These are phyloP conservation scores for Naja naja DNA, from an alignment of 2,113 vertebrate genomes.

Conservation along the genomic window DNA sequence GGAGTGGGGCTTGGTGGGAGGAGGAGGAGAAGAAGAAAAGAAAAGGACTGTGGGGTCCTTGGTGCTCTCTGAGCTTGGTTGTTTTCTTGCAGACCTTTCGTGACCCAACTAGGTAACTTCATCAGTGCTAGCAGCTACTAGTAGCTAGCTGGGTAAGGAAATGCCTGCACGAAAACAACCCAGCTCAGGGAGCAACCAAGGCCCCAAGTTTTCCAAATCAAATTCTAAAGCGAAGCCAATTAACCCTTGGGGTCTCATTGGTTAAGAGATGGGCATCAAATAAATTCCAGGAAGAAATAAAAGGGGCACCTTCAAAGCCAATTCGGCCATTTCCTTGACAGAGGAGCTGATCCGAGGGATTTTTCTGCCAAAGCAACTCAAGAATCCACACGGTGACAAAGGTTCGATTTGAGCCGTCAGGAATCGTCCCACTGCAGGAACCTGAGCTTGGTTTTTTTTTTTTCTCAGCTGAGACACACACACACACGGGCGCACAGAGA, in stretches of 20 bases:
- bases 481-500: fast-evolving
- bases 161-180: no score
- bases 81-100: no score
- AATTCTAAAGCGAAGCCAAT: background rate
- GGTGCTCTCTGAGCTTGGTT: no score
- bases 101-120: no score
- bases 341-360: background rate
- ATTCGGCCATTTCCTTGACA: background rate
- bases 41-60: no score
- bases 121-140: background rate
- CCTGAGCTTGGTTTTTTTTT: background rate
- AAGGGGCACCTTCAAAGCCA: background rate
- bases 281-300: background rate
- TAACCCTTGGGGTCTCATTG: background rate
- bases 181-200: no score
- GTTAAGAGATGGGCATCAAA: background rate
- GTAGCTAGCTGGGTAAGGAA: no score
- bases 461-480: background rate
- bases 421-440: background rate
- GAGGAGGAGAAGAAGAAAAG: no score
- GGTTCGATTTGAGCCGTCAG: background rate
- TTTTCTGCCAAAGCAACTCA: background rate
- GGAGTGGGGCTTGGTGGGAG: no score
- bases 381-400: background rate
- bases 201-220: background rate